These are phyloP conservation scores for Tryphoninae sp. DNA, from an alignment of 2,888 invertebrate species.

Conservation along the genomic window DNA sequence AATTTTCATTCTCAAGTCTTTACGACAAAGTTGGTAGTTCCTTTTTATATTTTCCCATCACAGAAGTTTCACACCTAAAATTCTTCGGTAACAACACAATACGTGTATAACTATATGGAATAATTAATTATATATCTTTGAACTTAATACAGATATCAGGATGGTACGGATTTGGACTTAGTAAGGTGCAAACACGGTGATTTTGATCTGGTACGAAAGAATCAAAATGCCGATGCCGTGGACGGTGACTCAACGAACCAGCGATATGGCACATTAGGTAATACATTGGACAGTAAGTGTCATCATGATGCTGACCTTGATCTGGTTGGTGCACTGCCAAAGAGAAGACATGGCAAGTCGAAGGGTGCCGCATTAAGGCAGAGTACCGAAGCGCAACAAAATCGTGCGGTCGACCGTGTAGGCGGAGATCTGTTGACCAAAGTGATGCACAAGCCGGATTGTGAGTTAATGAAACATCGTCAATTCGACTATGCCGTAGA, in stretches of 20 bases:
- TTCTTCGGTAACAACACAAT: not conserved
- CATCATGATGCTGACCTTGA: constrained; percentile 74
- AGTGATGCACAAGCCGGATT: constrained; percentile 76
- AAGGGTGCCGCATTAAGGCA: constrained; percentile 55
- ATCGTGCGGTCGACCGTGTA: constrained; percentile 58
- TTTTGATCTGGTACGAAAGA: constrained; percentile 73
- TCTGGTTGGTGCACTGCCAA: constrained; percentile 76
- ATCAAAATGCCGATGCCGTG: constrained; percentile 70
- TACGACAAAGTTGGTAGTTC: too few species aligned
- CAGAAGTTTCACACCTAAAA: not conserved
- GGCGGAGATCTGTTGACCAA: constrained; percentile 71
- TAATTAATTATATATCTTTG: not conserved
- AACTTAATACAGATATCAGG: constrained; percentile 73
- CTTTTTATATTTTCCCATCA: too few species aligned
- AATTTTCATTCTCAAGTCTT: too few species aligned
- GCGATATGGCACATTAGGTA: constrained; percentile 63
- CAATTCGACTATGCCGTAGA: constrained; percentile 70
- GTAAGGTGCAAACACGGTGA: constrained; percentile 76
- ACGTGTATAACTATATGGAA: not conserved
- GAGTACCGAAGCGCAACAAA: constrained; percentile 49
- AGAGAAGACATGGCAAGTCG: constrained; percentile 69
- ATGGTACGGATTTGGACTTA: constrained; percentile 75
- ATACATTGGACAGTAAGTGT: constrained; percentile 64
- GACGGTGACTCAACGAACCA: constrained; percentile 68
- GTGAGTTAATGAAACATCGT: constrained; percentile 75